Base-by-base conservation (phyloP, 2,888 invertebrate species). In the Brachyopa scutellaris region DNA sequence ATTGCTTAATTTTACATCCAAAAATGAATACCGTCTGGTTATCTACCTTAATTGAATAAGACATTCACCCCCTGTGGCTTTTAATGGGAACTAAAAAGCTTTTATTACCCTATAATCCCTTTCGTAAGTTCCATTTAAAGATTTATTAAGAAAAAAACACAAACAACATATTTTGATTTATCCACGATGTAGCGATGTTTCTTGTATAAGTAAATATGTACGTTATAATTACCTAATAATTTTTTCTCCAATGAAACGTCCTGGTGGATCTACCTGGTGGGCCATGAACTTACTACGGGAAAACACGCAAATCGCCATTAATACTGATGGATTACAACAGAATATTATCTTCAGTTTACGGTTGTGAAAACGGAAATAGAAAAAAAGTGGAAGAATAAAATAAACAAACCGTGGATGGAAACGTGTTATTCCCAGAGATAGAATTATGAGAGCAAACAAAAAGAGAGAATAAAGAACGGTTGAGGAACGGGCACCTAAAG, bases 241-340 rank as follows among this genome's bases (percentile, higher is more conserved):
- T 42, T n/a, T 21, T n/a, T n/a, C 9, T n/a, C n/a, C 19, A 42
- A 42, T 42, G 21, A 42, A 42, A 42, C 33, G 11, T 3, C 2
- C 33, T n/a, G 5, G n/a, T 21, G 21, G 42, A 38, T 38, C 38
- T 13, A 6, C 38, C 38, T 2, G 2, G 33, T 1, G 2, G 15
- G 38, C 38, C 38, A 13, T 38, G 38, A 42, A 42, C 42, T 42
- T 38, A 42, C 42, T 21, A 42, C n/a, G 7, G 1, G 8, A 42
- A 42, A 21, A 42, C 42, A 42, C 42, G 42, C 21, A 42, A 42
- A 42, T 21, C 9, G n/a, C 42, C 42, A 1, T 21, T 42, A 42
- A 17, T 42, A 5, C 17, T 40, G 42, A 42, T 42, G 19, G 19
- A 42, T 42, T 42, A 42, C 42, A 42, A 42, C 17, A 42, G 42